Percentiles rank a stretch among this genome's conserved stretches.
Conservation (phyloP, 2,797 vertebrate species). For the Sebastes trivittatus region DNA sequence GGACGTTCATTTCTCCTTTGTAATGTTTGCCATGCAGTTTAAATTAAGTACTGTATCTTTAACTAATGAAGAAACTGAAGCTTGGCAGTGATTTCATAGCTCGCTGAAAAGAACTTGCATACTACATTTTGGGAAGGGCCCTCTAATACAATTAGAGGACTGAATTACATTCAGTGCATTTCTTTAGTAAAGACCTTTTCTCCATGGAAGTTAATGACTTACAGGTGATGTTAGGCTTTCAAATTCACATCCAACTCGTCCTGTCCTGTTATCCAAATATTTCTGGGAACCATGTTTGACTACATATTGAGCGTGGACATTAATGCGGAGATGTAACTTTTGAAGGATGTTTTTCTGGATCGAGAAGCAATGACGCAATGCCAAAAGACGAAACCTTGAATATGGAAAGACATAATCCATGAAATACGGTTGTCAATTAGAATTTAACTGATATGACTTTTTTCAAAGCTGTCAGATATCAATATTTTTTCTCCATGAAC, state of each 20-base stretch:
- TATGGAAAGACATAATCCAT: not conserved
- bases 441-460: not conserved
- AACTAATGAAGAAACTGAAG: not conserved
- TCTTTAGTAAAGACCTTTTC: not conserved
- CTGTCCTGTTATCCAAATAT: not conserved
- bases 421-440: not conserved
- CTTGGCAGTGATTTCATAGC: not conserved
- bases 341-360: slow-evolving; percentile 14
- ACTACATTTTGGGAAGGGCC: not conserved
- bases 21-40: not conserved
- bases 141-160: not conserved
- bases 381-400: not conserved
- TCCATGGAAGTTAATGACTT: slow-evolving; percentile 3
- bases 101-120: not conserved
- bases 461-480: not conserved
- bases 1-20: not conserved
- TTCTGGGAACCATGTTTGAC: slow-evolving; percentile 10
- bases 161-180: not conserved
- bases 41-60: not conserved
- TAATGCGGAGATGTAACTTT: slow-evolving; percentile 3
- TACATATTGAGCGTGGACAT: not conserved
- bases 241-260: not conserved
- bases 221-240: slow-evolving; percentile 13
- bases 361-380: not conserved
- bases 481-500: not conserved